Base-by-base conservation (phyloP, 2,113 vertebrate species). In the Merops nubicus region DNA sequence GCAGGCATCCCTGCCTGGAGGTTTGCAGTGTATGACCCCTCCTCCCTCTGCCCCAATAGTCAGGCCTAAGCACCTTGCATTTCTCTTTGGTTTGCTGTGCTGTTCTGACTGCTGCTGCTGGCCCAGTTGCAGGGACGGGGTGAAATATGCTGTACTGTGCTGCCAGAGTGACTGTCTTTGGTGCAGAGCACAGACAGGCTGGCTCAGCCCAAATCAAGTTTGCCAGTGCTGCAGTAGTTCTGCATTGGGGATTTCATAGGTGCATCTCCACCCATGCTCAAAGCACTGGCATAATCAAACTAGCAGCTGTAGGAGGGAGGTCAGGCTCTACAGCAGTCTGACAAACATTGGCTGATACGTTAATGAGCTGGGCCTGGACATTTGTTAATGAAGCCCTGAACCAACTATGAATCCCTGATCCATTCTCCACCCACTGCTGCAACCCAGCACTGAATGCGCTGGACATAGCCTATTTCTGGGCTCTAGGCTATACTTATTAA, bases 121-220 rank as follows among this genome's bases (percentile, higher is more conserved):
- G 54, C 40, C 56, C 0, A 1, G 56, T 28, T 54, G 67, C 2
- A 0, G 56, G 63, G 47, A 50, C 0, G 0, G 70, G n/a, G 38
- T 62, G 40, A 38, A 53, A n/a, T 0, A 1, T 59, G 79, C 47
- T 4, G 0, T 34, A 59, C 29, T 0, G 0, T 85, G 68, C 42
- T 9, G 5, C 28, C 6, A 3, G 78, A 23, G 75, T 12, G n/a
- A 33, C 75, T 45, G 36, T 65, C 59, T 63, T 73, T 3, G 4
- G 76, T 4, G 1, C 0, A 0, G 42, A 26, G 74, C 85, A 40
- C 54, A 62, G 36, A 16, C 22, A 29, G 78, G 53, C 74, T 76
- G 53, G 42, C 48, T 47, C 23, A 53, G 85, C 48, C 62, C 63
- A 36, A 6, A 26, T 29, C 40, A 36, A 11, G 9, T 72, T 78